phyloP scores from a whole-genome alignment of 2,797 vertebrate species.

The Thripadectes ignobilis region DNA sequence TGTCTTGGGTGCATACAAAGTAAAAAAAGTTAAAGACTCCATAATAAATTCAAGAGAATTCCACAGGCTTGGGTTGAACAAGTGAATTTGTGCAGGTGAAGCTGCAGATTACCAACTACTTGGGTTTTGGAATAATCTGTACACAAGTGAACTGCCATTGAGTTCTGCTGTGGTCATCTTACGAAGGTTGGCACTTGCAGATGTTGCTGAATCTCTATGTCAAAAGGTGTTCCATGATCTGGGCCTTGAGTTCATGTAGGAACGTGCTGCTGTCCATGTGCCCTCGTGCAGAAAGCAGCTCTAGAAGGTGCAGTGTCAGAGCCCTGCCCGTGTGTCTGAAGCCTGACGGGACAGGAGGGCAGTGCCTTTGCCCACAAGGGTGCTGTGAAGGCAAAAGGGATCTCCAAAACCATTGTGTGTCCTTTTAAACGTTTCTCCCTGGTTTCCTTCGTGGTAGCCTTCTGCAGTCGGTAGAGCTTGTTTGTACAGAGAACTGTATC shows the following conservation, averaged over 20 bases:
- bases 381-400: not conserved
- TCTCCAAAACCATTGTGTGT: accelerated
- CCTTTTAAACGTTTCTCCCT: not conserved
- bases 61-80: not conserved
- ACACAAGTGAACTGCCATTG: not conserved
- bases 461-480: not conserved
- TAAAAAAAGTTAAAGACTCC: not conserved
- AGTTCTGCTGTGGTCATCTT: not conserved
- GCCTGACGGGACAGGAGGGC: not conserved
- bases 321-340: accelerated
- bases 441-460: not conserved
- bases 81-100: not conserved
- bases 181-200: not conserved
- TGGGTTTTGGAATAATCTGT: not conserved
- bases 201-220: not conserved
- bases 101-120: not conserved
- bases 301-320: not conserved
- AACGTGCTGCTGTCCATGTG: accelerated
- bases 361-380: not conserved
- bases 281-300: accelerated
- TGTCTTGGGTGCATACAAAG: not conserved
- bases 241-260: not conserved
- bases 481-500: not conserved
- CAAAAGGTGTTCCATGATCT: not conserved
- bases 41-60: not conserved